Evolutionary conservation across 2,888 invertebrate species (phyloP).

Genomic region (Parnassius apollo): DNA sequence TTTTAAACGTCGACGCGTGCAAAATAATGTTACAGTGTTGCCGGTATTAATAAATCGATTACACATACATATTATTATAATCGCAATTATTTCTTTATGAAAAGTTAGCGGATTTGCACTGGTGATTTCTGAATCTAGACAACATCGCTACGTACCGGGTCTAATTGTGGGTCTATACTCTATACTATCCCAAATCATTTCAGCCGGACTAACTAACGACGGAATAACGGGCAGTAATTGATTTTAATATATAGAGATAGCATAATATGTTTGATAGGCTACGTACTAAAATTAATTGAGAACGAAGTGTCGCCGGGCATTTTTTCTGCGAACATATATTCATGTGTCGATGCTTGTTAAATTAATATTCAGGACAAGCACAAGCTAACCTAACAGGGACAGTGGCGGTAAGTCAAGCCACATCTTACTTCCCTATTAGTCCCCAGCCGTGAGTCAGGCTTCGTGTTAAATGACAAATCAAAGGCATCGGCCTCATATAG

Average conservation of each 20-base stretch:
- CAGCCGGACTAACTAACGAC: too few relatives aligned
- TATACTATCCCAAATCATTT: too few relatives aligned
- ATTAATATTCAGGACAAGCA: slow-evolving; percentile 61
- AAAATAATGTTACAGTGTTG: too few relatives aligned
- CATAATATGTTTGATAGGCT: neutral
- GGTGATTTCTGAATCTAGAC: too few relatives aligned
- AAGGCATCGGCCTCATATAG: slow-evolving; percentile 34
- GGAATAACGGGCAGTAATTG: too few relatives aligned
- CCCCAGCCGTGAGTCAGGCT: slow-evolving; percentile 38
- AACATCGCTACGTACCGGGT: too few relatives aligned
- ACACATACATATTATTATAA: too few relatives aligned
- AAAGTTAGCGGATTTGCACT: too few relatives aligned
- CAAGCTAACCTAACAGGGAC: slow-evolving; percentile 48
- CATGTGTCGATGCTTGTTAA: slow-evolving; percentile 15
- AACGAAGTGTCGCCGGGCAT: slow-evolving; percentile 8
- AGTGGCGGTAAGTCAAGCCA: slow-evolving; percentile 36
- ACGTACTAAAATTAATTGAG: slow-evolving; percentile 6
- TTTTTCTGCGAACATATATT: slow-evolving; percentile 18
- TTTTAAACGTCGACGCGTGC: too few relatives aligned
- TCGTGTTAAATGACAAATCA: slow-evolving; percentile 38
- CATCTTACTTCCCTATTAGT: slow-evolving; percentile 46
- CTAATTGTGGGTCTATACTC: too few relatives aligned
- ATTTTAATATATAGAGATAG: neutral
- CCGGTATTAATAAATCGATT: too few relatives aligned
- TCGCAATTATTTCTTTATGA: too few relatives aligned